Conservation (phyloP, 1,140 invertebrate species). For the Drosophila orena region DNA sequence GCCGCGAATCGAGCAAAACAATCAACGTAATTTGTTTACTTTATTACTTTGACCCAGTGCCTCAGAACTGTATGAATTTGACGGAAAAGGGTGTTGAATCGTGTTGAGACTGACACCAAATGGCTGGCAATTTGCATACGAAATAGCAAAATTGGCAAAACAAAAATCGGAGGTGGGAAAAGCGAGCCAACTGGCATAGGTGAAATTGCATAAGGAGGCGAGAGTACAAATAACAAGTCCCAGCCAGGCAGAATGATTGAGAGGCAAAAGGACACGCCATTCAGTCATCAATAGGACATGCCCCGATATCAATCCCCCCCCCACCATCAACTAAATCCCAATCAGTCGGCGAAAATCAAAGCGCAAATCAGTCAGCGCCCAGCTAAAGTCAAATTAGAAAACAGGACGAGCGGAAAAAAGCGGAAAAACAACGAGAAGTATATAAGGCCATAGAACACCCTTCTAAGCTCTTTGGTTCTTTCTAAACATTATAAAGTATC, state of each 20-base stretch:
- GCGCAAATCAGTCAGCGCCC: constrained; percentile 54
- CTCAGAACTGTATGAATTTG: not conserved
- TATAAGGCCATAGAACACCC: constrained; percentile 18
- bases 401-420: constrained; percentile 22
- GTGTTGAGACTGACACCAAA: constrained; percentile 54
- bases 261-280: constrained; percentile 54
- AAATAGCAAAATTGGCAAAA: constrained; percentile 60
- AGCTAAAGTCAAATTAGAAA: constrained; percentile 56
- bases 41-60: constrained; percentile 68
- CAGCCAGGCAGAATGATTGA: constrained; percentile 34
- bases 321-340: constrained; percentile 45
- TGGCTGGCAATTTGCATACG: constrained; percentile 68
- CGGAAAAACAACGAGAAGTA: constrained; percentile 7
- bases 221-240: constrained; percentile 37
- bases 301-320: constrained; percentile 4
- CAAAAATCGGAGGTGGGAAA: constrained; percentile 37
- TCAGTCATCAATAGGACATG: constrained; percentile 39
- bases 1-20: constrained; percentile 28
- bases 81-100: constrained; percentile 6
- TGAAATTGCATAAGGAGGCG: constrained; percentile 41
- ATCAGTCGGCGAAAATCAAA: constrained; percentile 51
- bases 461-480: not conserved
- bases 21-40: constrained; percentile 54
- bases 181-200: constrained; percentile 9
- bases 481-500: too few species aligned